Evolutionary conservation across 2,797 vertebrate species (phyloP), one percentile per base, ranked within the genome.

Genomic region (Microhierax caerulescens): DNA sequence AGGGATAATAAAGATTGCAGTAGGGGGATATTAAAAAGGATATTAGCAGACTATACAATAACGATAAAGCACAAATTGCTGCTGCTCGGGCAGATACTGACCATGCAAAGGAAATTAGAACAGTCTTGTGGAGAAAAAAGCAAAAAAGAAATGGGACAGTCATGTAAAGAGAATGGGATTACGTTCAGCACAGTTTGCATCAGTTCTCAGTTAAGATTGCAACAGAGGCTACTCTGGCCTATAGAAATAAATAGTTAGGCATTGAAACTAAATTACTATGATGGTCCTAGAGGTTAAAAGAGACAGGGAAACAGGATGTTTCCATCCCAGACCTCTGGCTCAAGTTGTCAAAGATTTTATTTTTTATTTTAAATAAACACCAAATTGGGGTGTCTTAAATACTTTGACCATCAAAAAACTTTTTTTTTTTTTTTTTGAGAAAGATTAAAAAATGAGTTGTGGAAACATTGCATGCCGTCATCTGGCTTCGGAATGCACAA

Each of bases 1-100:
- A 90, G 37, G 6, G 7, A 24, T 51, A 75, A 68, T 34, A 85
- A 94, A 90, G 7, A 69, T 70, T 93, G 73, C 61, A 41, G n/a
- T 23, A 80, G 48, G 19, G 37, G n/a, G 39, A 93, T 96, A 94
- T 94, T 86, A 94, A 81, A 94, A 88, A 93, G 69, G 82, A 77
- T 94, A 94, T 94, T 72, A 61, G 20, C 45, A 91, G 83, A 92
- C 90, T 60, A 70, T 30, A n/a, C 63, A 81, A 53, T 75, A 89
- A 90, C 0, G 53, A 96, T 93, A 95, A 93, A 89, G n/a, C 24
- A 86, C 78, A 86, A 88, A 56, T 30, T 86, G 36, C 16, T 84
- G 61, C 73, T 75, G 36, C 69, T 84, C 7, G 60, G 50, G 32
- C 61, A 94, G 80, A 83, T 84, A 67, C 59, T 85, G 43, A 47